Percentiles rank a stretch among this genome's conserved stretches.
Evolutionary conservation across 2,113 vertebrate genomes (phyloP).

Genomic region (Tinamus guttatus): DNA sequence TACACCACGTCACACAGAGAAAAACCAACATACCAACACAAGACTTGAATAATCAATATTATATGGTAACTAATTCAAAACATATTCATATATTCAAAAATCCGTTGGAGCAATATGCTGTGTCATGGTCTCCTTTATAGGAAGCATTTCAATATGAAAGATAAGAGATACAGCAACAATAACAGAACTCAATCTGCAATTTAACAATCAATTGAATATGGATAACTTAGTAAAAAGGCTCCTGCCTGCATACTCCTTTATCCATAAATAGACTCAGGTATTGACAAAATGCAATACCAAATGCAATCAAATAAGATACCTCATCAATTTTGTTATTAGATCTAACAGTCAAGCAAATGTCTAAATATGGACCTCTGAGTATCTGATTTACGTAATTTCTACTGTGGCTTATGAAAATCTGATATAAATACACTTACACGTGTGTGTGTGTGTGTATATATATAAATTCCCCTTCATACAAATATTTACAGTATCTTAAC

Average conservation of each 20-base stretch:
- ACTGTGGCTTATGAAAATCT: not conserved
- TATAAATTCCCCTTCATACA: not conserved
- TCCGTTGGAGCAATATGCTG: not conserved
- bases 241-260: not conserved
- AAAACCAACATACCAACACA: not conserved
- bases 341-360: not conserved
- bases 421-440: not conserved
- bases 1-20: not conserved
- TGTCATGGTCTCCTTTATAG: not conserved
- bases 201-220: not conserved
- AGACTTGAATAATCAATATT: not conserved
- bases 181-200: not conserved
- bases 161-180: not conserved
- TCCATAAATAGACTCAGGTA: not conserved
- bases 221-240: not conserved
- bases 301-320: not conserved
- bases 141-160: not conserved
- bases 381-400: not conserved
- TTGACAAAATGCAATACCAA: not conserved
- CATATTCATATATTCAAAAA: not conserved
- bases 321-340: not conserved
- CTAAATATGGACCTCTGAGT: rapidly evolving
- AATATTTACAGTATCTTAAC: not conserved
- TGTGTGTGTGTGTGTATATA: not conserved
- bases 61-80: not conserved